phyloP scores from a whole-genome alignment of 92 coral and sea anemone genomes.

The Bergia puertoricense region DNA sequence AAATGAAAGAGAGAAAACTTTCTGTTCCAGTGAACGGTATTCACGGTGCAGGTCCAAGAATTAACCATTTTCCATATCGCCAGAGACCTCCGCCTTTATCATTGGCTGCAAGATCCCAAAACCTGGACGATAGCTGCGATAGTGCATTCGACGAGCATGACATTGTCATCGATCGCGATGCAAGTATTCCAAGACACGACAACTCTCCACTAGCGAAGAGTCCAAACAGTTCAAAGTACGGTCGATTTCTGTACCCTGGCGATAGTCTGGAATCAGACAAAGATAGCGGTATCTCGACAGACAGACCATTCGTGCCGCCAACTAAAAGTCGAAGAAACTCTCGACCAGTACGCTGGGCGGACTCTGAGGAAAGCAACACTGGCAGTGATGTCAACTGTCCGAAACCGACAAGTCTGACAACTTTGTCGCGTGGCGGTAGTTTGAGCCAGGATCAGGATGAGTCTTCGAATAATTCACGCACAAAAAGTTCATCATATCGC shows the following conservation, averaged over 20 bases:
- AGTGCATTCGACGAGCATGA: constrained; percentile 87
- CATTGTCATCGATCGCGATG: constrained; percentile 49
- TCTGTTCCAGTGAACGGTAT: constrained; percentile 28
- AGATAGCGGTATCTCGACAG: constrained; percentile 89
- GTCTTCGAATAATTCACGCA: constrained; percentile 1
- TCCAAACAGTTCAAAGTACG: constrained; percentile 12
- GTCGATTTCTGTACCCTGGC: constrained; percentile 75
- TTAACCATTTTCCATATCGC: constrained; percentile 36
- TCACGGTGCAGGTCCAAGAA: constrained; percentile 33
- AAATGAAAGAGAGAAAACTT: constrained; percentile 23
- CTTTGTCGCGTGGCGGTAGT: constrained; percentile 43
- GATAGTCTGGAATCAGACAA: constrained; percentile 91
- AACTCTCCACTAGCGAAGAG: constrained; percentile 51
- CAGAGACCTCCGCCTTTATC: constrained; percentile 80
- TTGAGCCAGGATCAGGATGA: constrained; percentile 22
- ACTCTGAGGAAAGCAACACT: constrained; percentile 26
- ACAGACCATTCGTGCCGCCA: constrained; percentile 68
- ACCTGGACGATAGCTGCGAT: constrained; percentile 82
- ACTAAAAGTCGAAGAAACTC: constrained; percentile 30
- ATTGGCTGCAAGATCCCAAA: constrained; percentile 72
- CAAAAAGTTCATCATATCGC: constrained; percentile 47
- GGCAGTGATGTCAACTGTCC: not conserved
- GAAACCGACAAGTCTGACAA: constrained; percentile 74
- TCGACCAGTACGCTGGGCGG: constrained; percentile 52
- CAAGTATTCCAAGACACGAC: constrained; percentile 59